Evolutionary conservation across 2,888 invertebrate species (phyloP).

Genomic region (Caenorhabditis wallacei): DNA sequence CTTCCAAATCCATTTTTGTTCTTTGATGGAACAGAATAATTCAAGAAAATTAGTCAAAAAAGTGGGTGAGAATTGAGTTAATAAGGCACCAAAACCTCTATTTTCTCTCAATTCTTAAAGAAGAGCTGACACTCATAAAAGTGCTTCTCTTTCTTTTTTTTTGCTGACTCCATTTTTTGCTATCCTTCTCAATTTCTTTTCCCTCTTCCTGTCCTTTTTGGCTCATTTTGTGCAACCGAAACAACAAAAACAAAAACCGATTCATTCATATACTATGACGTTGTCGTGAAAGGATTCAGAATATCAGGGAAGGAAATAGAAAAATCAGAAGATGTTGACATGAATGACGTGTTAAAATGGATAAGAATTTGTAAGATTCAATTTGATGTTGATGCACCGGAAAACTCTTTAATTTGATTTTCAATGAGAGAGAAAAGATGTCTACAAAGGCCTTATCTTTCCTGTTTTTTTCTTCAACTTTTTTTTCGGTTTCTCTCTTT

Average conservation of each 20-base stretch:
- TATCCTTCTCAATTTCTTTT: constrained; percentile 40
- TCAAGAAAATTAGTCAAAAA: not conserved
- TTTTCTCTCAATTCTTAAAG: constrained; percentile 5
- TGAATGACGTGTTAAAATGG: constrained; percentile 20
- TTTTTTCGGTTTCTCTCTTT: not conserved
- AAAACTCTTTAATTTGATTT: constrained; percentile 42
- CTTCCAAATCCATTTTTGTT: no score
- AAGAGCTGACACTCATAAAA: constrained; percentile 47
- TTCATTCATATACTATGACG: constrained; percentile 42
- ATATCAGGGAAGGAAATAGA: not conserved
- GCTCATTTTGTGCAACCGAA: constrained; percentile 24
- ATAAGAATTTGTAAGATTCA: constrained; percentile 13
- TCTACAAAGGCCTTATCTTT: constrained; percentile 23
- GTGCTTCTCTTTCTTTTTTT: constrained; percentile 30
- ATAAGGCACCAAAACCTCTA: constrained; percentile 24
- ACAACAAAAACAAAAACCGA: constrained; percentile 17
- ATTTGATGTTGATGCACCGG: constrained; percentile 33
- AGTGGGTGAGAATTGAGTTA: constrained; percentile 22
- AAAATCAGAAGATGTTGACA: constrained; percentile 8
- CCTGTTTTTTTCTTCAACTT: constrained; percentile 23
- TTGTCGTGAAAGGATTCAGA: constrained; percentile 8
- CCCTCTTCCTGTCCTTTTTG: constrained; percentile 6
- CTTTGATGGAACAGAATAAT: not conserved
- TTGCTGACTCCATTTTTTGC: constrained; percentile 26
- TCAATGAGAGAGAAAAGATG: not conserved